A percentile compares a stretch with the other conserved stretches of the same genome.
Conservation (phyloP, 2,797 vertebrate genomes). For the Sebastes itinus region DNA sequence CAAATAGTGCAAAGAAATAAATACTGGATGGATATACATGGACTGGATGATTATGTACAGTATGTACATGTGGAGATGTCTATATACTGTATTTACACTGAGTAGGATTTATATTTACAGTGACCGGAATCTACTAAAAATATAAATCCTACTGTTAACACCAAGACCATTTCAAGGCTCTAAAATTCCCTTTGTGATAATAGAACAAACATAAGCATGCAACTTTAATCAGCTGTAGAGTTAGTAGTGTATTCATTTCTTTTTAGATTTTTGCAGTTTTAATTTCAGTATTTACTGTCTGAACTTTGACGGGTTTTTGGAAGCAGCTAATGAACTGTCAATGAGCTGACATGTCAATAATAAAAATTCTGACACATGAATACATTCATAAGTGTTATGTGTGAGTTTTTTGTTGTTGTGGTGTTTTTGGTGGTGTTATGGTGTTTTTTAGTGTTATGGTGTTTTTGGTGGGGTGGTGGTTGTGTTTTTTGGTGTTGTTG, state of each 20-base stretch:
- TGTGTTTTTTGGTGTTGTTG: too few relatives aligned
- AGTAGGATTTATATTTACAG: too few relatives aligned
- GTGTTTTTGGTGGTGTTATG: too few relatives aligned
- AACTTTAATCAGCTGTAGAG: neutral
- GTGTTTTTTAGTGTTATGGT: too few relatives aligned
- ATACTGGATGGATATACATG: too few relatives aligned
- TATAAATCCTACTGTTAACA: neutral
- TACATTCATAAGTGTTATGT: neutral
- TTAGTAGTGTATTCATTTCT: neutral
- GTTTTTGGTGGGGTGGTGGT: too few relatives aligned
- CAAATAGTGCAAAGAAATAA: too few relatives aligned
- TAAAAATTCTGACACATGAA: neutral
- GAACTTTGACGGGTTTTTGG: neutral
- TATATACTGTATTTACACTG: too few relatives aligned
- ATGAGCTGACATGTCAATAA: constrained; percentile 22
- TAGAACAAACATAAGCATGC: neutral
- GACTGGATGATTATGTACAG: too few relatives aligned
- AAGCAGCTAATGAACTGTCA: neutral
- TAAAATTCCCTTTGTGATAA: neutral
- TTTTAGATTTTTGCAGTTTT: neutral
- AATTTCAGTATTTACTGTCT: neutral
- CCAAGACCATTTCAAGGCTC: neutral
- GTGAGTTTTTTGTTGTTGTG: neutral
- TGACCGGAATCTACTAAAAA: too few relatives aligned
- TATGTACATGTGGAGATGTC: too few relatives aligned